Base-by-base conservation (phyloP, 2,113 vertebrate genomes). In the Aleadryas rufinucha region DNA sequence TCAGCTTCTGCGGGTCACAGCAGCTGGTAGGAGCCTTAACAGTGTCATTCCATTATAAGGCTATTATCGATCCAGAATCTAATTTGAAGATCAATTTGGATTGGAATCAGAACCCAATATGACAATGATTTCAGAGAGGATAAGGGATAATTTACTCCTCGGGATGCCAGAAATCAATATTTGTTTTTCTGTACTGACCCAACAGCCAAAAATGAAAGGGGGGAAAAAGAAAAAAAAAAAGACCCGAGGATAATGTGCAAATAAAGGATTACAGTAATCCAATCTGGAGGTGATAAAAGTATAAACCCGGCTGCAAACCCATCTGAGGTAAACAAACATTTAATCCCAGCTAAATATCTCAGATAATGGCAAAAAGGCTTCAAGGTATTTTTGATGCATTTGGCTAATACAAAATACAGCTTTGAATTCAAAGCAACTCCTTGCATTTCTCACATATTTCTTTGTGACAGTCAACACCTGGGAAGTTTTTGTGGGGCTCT, bases 211-310 rank as follows among this genome's bases (percentile, higher is more conserved):
- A 94, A 79, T 37, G 23, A 39, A 74, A 41, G 11, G 31, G 17
- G 21, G 2, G 26, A 2, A 10, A 14, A 14, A 3, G 7, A 5
- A 26, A 5, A 10, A 11, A 77, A 44, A 60, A 21, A 13, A 16
- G 8, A n/a, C 12, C 79, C 70, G 61, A 74, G 69, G 69, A 93
- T 93, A 92, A 89, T 0, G 54, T 85, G 65, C 77, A 95, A 96
- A 96, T 94, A 94, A 92, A 96, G 77, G 96, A 96, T 97, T 96
- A 93, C 41, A 90, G 94, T 97, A 96, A 97, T 97, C 96, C 93
- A 96, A 78, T 95, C 94, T 94, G 57, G 59, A 87, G 92, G 84
- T 96, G 85, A 97, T 94, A 91, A 89, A 94, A 91, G 77, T 54
- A 89, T 72, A 90, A 97, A 96, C 68, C 19, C 1, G 8, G 24